Base-by-base conservation (phyloP, 1,140 invertebrate species). In the Rhagoletis pomonella region DNA sequence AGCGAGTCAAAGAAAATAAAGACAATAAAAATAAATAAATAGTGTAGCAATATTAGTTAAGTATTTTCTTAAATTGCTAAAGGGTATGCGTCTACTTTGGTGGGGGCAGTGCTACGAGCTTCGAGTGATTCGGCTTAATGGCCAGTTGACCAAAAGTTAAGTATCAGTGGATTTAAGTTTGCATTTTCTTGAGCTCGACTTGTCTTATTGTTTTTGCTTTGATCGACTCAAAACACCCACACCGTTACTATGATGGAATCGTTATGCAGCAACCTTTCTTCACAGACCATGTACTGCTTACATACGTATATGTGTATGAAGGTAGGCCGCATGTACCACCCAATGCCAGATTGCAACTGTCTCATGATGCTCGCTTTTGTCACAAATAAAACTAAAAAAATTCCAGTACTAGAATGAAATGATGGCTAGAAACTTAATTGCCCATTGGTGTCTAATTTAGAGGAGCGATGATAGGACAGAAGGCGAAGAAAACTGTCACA, bases 351-450 rank as follows among this genome's bases (percentile, higher is more conserved):
- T 73, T 42, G 17, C 67, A 17, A 44, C 67, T 73, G 67, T 47
- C 67, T 39, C 67, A 73, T 73, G 67, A 73, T 39, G 67, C 39
- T 47, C 67, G 17, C 67, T 47, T 73, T 73, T 73, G 67, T 44
- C 67, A 47, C 42, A 73, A 47, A 73, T 73, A 42, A 44, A 73
- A 73, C 44, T 47, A 73, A 73, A 44, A 73, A 42, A 73, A 9
- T 73, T 73, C 39, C 67, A 73, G 39, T 42, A 39, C 67, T 73
- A 47, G 67, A 73, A 73, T 42, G 42, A 17, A 73, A 44, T 73
- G 42, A 73, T 73, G 67, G 39, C 12, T 12, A 10, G 14, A 39
- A 44, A 73, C 42, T 73, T 73, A 73, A 47, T 73, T 73, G 67
- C 14, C 67, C 10, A 42, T 73, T 44, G 67, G 12, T 73, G 67